Evolutionary conservation across 92 coral and sea anemone genomes (phyloP).

Genomic region (Actinernus sp.): DNA sequence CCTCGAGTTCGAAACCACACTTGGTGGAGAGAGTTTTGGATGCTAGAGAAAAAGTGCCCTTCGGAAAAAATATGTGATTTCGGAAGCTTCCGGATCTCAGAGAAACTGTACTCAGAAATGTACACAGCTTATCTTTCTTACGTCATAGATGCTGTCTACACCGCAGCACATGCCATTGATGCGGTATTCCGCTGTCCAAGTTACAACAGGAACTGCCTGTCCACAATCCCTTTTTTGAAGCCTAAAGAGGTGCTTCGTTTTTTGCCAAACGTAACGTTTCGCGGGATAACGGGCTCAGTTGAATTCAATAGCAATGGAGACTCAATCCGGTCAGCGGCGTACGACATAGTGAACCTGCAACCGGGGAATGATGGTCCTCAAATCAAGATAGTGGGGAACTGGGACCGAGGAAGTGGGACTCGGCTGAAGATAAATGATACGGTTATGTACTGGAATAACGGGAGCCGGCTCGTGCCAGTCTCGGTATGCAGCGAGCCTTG

Average conservation of each 20-base stretch:
- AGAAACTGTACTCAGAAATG: conserved; percentile 44
- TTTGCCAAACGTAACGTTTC: conserved; percentile 50
- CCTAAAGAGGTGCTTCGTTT: conserved; percentile 38
- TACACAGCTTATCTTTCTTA: conserved; percentile 61
- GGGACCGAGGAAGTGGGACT: conserved; percentile 42
- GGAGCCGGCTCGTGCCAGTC: conserved; percentile 39
- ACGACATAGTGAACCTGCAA: conserved; percentile 71
- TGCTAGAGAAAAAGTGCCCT: conserved; percentile 31
- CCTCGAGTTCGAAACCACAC: conserved; percentile 23
- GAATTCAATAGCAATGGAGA: conserved; percentile 69
- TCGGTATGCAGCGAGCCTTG: conserved; percentile 75
- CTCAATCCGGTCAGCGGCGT: conserved; percentile 73
- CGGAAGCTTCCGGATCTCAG: conserved; percentile 20
- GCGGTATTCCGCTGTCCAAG: conserved; percentile 62
- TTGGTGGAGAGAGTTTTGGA: conserved; percentile 70
- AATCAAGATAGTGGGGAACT: conserved; percentile 62
- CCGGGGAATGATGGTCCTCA: conserved; percentile 19
- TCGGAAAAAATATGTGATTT: conserved; percentile 12
- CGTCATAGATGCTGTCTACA: conserved; percentile 81
- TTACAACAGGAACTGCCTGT: conserved; percentile 14
- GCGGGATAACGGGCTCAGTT: conserved; percentile 69
- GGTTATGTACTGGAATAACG: conserved; percentile 67
- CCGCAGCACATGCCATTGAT: conserved; percentile 82
- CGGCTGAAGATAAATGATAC: conserved; percentile 28
- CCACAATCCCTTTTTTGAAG: conserved; percentile 10